Percentiles rank a stretch among this genome's conserved stretches.
Evolutionary conservation across 2,113 vertebrate genomes (phyloP).

Genomic region (Rissa tridactyla): DNA sequence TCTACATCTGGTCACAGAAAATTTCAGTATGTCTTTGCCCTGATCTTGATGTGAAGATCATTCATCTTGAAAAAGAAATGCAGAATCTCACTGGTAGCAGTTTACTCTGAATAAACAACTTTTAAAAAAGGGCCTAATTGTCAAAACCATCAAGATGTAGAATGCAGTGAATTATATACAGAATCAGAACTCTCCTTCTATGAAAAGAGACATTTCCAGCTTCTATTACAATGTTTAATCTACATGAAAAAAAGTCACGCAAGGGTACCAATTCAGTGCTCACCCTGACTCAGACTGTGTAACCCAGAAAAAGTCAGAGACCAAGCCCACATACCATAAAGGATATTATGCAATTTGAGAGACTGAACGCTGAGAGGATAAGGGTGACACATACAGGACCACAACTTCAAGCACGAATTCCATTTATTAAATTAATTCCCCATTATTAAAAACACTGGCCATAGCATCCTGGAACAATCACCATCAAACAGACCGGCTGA

Average conservation of each 20-base stretch:
- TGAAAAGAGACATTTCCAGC: not conserved
- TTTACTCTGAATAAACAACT: not conserved
- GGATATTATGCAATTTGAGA: not conserved
- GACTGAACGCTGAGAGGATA: not conserved
- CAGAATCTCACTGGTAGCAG: not conserved
- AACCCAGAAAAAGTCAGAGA: not conserved
- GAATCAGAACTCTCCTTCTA: not conserved
- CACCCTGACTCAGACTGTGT: not conserved
- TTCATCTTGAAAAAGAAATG: not conserved
- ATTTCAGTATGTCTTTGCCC: not conserved
- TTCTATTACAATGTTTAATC: not conserved
- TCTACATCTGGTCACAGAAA: not conserved
- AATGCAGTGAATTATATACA: not conserved
- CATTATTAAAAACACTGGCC: not conserved
- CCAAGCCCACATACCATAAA: not conserved
- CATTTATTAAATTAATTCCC: not conserved
- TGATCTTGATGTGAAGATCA: not conserved
- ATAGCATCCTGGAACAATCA: not conserved
- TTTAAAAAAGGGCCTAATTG: fast-evolving
- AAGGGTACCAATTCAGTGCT: not conserved
- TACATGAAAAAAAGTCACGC: not conserved
- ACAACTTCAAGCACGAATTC: not conserved
- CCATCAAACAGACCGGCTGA: not conserved
- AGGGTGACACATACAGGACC: not conserved
- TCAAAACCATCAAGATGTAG: not conserved